phyloP scores from a whole-genome alignment of 1,140 invertebrate species.

The Drosophila yakuba region DNA sequence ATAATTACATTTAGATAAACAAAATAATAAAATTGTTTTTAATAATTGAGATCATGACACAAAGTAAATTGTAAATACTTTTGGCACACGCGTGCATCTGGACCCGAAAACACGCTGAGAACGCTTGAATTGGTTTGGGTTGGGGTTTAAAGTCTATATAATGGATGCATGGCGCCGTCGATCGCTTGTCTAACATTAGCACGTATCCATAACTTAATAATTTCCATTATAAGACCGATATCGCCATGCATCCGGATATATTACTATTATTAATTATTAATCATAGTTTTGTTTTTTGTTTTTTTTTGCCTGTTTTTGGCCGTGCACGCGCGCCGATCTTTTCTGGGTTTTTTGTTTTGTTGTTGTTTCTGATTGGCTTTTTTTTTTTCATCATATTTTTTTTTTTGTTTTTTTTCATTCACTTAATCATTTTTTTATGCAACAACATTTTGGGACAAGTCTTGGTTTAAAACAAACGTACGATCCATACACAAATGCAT shows the following conservation, averaged over 20 bases:
- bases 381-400: not conserved
- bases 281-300: not conserved
- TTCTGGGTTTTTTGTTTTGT: conserved; percentile 23
- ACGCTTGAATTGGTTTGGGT: conserved; percentile 71
- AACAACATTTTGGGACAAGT: conserved; percentile 49
- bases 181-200: conserved; percentile 35
- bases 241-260: conserved; percentile 49
- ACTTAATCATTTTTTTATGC: conserved; percentile 2
- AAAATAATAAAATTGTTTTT: conserved; percentile 70
- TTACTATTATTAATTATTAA: conserved; percentile 17
- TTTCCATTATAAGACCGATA: conserved; percentile 58
- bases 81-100: conserved; percentile 70
- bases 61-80: conserved; percentile 76
- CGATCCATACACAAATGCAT: conserved; percentile 21
- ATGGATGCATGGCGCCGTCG: conserved; percentile 47
- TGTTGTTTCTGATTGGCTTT: conserved; percentile 42
- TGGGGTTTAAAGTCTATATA: conserved; percentile 44
- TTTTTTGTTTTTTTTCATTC: conserved; percentile 3
- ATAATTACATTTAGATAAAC: conserved; percentile 71
- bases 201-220: conserved; percentile 66
- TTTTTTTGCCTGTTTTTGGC: conserved; percentile 48
- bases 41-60: conserved; percentile 76
- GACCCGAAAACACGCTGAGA: conserved; percentile 72
- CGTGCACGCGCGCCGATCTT: conserved; percentile 52
- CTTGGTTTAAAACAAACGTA: conserved; percentile 64